A percentile compares a stretch with the other conserved stretches of the same genome.
These are phyloP conservation scores for Drosophila meridionalis DNA, from an alignment of 2,888 invertebrate species.

Conservation along the genomic window DNA sequence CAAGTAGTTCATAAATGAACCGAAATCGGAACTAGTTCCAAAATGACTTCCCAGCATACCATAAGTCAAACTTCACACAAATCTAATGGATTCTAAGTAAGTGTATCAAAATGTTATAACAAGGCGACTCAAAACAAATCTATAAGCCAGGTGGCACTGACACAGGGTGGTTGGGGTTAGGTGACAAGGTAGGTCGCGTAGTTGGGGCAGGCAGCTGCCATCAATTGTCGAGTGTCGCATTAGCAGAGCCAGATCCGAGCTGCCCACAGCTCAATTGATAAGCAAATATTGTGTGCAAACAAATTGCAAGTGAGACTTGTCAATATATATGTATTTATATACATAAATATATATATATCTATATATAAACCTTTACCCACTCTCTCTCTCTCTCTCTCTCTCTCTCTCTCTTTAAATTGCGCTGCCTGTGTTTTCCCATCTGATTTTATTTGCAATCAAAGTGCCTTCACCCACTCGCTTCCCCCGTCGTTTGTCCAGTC, in stretches of 20 bases:
- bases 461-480: constrained; percentile 22
- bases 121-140: constrained; percentile 41
- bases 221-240: constrained; percentile 41
- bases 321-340: not conserved
- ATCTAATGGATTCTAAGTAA: not conserved
- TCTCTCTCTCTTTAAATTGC: constrained; percentile 17
- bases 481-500: constrained; percentile 2
- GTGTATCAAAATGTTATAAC: constrained; percentile 24
- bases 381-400: not conserved
- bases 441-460: constrained; percentile 62
- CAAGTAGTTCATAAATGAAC: not conserved
- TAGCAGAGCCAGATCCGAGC: constrained; percentile 19
- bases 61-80: not conserved
- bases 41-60: not conserved
- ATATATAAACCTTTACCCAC: not conserved
- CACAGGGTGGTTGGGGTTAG: too few species aligned
- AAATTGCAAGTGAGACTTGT: constrained; percentile 41
- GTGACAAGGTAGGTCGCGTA: not conserved
- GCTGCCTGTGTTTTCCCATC: constrained; percentile 23
- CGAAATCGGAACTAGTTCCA: not conserved
- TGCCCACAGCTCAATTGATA: constrained; percentile 41
- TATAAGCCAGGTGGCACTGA: not conserved
- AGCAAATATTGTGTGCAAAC: constrained; percentile 53
- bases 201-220: not conserved
- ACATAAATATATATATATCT: not conserved